Base-by-base conservation (phyloP, 2,888 invertebrate genomes). In the Lasioglossum calceatum region DNA sequence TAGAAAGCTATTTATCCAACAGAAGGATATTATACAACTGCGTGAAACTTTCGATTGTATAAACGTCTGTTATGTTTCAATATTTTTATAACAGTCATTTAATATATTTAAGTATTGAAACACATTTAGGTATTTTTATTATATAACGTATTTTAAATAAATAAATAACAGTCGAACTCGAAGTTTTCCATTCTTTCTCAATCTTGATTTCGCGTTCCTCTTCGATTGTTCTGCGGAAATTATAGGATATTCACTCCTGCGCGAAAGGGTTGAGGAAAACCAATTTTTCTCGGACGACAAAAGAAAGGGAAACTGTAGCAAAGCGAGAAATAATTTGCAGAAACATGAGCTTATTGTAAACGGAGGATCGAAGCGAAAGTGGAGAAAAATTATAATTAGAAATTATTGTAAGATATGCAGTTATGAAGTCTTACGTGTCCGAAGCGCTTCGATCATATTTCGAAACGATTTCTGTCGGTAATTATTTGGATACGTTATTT, bases 281-380 rank as follows among this genome's bases (percentile, higher is more conserved):
- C 12, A n/a, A 42, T 14, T 82, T 14, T 82, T 79, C 32, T 54
- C 14, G 0, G 27, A 47, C n/a, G 5, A 67, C 12, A 19, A 4
- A 10, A 39, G 8, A 64, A 74, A 44, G 16, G 32, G 67, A 36
- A 71, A 74, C 2, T 12, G 44, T 47, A 27, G 12, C 36, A n/a
- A 50, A 16, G 32, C 19, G 36, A 77, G 54, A 54, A 54, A 67
- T 50, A 42, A 77, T 71, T 70, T 50, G 58, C 71, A 73, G 58
- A 44, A 85, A 76, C 64, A 74, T 4, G 77, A 85, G 77, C 85
- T 85, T 83, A 77, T 44, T 79, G 32, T 39, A 54, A 64, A 39
- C 39, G 36, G 27, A 23, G 23, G 23, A 23, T 82, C 27, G 27
- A 54, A 79, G 12, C 54, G 27, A 42, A 2, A 36, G 32, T 27